Conservation (phyloP, 2,113 vertebrate species). For the Tragelaphus scriptus region DNA sequence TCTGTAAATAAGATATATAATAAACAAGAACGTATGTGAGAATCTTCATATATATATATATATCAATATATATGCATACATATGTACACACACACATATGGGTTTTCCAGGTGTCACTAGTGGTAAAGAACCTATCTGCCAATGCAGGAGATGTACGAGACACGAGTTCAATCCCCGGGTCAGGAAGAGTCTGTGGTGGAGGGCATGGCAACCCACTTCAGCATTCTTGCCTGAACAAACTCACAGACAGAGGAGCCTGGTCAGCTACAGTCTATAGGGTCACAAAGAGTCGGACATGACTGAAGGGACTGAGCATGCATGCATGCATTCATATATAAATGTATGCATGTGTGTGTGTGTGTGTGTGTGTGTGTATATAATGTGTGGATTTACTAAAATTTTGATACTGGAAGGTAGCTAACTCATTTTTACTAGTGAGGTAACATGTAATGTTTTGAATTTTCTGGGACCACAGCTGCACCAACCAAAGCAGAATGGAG, state of each 20-base stretch:
- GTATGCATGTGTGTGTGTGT: background rate
- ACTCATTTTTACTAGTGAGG: background rate
- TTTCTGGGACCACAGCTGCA: background rate
- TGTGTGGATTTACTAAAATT: background rate
- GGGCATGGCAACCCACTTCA: background rate
- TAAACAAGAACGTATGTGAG: background rate
- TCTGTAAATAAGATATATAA: background rate
- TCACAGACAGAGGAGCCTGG: background rate
- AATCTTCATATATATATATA: background rate
- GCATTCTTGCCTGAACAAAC: background rate
- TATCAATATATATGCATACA: background rate
- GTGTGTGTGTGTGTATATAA: background rate
- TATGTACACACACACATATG: background rate
- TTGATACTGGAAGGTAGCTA: background rate
- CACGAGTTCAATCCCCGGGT: rapidly evolving
- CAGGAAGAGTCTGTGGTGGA: background rate
- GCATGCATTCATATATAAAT: background rate
- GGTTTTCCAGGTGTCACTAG: background rate
- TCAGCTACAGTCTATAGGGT: background rate
- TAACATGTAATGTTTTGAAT: background rate
- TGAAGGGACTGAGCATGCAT: background rate
- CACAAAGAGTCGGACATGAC: background rate
- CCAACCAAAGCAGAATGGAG: background rate
- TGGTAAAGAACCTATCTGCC: background rate
- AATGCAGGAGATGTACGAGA: background rate